Conservation (phyloP, 2,888 invertebrate species). For the Hirtodrosophila duncani region DNA sequence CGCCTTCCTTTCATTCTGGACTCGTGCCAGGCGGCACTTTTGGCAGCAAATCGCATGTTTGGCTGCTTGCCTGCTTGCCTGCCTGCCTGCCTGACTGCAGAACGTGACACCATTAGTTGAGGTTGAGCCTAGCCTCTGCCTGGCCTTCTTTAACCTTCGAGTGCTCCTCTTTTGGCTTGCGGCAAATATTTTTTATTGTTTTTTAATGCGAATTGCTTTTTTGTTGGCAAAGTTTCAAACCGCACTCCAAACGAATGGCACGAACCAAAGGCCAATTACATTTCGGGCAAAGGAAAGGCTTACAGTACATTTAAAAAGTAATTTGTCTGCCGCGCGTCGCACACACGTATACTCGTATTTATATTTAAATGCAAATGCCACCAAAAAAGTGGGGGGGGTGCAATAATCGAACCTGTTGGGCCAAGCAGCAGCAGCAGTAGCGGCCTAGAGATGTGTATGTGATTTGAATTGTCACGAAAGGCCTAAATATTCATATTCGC, state of each 20-base stretch:
- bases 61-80: too few relatives aligned
- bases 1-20: slow-evolving; percentile 58
- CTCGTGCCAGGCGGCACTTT: slow-evolving; percentile 73
- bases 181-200: slow-evolving; percentile 52
- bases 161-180: slow-evolving; percentile 3
- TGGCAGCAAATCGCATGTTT: slow-evolving; percentile 76
- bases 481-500: too few relatives aligned
- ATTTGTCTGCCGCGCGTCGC: slow-evolving; percentile 74
- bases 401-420: slow-evolving; percentile 29
- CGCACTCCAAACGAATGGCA: slow-evolving; percentile 29
- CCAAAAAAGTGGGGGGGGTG: slow-evolving; percentile 18
- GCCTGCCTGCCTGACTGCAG: slow-evolving; percentile 76
- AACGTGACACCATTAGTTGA: slow-evolving; percentile 76
- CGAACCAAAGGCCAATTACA: slow-evolving; percentile 59
- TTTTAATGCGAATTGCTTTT: slow-evolving; percentile 58
- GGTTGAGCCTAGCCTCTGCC: slow-evolving; percentile 23
- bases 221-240: slow-evolving; percentile 65
- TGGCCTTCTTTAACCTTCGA: too few relatives aligned
- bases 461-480: too few relatives aligned
- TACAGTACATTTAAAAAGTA: slow-evolving; percentile 77
- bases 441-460: slow-evolving; percentile 7
- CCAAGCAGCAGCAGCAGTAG: neutral
- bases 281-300: slow-evolving; percentile 65
- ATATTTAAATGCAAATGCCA: slow-evolving; percentile 74
- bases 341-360: slow-evolving; percentile 76